phyloP scores from a whole-genome alignment of 2,888 invertebrate species.

The Cataglyphis altisquamis region DNA sequence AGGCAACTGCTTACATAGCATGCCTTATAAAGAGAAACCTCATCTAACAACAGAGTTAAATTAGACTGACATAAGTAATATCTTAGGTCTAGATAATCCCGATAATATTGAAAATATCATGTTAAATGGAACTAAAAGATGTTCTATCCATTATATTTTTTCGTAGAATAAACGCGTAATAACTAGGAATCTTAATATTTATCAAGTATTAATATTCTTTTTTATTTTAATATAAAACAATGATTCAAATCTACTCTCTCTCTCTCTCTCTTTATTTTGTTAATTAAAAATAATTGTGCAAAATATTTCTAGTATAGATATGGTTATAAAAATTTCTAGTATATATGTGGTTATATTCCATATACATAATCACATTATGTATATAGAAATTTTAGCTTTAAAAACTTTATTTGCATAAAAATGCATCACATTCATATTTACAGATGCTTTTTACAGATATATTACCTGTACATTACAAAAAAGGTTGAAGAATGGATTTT shows the following conservation, averaged over 20 bases:
- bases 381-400: background rate
- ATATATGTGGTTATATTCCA: background rate
- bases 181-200: background rate
- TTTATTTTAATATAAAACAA: conserved; percentile 7
- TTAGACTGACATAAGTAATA: background rate
- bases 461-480: background rate
- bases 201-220: background rate
- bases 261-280: background rate
- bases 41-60: too few species aligned
- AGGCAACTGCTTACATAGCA: background rate
- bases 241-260: background rate
- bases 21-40: too few species aligned
- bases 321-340: background rate
- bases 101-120: background rate
- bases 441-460: conserved; percentile 16
- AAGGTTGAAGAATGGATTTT: background rate
- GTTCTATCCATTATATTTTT: background rate
- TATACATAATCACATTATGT: background rate
- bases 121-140: background rate
- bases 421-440: conserved; percentile 21
- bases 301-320: background rate
- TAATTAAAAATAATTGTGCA: background rate
- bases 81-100: too few species aligned
- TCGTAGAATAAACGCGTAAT: background rate
- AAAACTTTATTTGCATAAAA: conserved; percentile 6